Conservation (phyloP, 1,140 invertebrate genomes). For the Episyrphus balteatus region DNA sequence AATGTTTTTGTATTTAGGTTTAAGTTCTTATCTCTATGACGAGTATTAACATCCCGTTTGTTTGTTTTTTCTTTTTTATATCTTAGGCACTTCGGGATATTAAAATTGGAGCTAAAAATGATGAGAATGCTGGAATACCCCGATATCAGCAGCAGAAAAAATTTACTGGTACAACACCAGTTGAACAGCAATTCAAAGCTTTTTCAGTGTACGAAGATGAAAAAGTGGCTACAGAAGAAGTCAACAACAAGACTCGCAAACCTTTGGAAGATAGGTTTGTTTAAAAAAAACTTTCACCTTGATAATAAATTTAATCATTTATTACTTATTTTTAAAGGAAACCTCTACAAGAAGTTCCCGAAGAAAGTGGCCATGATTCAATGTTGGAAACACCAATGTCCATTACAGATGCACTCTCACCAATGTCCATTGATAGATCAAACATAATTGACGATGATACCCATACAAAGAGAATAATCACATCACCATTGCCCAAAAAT, state of each 20-base stretch:
- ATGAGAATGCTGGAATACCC: conserved; percentile 3
- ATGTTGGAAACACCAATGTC: conserved; percentile 33
- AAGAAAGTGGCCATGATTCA: conserved; percentile 4
- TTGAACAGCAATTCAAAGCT: conserved; percentile 54
- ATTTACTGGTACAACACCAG: conserved; percentile 31
- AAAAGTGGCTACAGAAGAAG: conserved; percentile 40
- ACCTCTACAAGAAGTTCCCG: too few species aligned
- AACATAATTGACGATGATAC: conserved; percentile 12
- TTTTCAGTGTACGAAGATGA: conserved; percentile 64
- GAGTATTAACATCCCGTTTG: too few species aligned
- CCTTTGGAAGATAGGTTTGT: neutral
- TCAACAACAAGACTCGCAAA: too few species aligned
- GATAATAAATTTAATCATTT: conserved; percentile 1
- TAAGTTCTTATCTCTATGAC: too few species aligned
- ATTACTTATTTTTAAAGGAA: neutral
- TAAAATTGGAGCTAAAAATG: conserved; percentile 14
- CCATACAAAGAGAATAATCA: conserved; percentile 10
- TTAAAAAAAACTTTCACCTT: neutral
- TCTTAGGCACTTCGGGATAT: conserved; percentile 19
- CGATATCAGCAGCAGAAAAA: conserved; percentile 14
- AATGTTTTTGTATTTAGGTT: too few species aligned
- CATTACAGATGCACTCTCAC: conserved; percentile 30
- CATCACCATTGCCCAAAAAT: conserved; percentile 16
- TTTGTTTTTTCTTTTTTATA: neutral
- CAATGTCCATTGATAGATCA: conserved; percentile 31